phyloP scores from a whole-genome alignment of 2,113 vertebrate genomes.

The Toxotes chatareus region DNA sequence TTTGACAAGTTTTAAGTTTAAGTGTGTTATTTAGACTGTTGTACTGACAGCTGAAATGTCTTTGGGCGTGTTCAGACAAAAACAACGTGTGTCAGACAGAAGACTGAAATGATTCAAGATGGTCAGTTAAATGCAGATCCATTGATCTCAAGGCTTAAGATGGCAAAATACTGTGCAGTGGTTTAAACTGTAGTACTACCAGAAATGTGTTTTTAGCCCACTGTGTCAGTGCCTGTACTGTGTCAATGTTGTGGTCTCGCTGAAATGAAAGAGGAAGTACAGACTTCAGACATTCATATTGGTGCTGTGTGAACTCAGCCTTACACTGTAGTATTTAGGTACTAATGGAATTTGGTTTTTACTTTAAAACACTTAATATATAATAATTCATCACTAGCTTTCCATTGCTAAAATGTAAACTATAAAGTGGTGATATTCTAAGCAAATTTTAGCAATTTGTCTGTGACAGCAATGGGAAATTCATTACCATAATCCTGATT shows the following conservation, averaged over 20 bases:
- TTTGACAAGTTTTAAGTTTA: background rate
- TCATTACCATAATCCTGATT: slow-evolving; percentile 6
- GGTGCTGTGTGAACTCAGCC: background rate
- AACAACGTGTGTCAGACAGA: background rate
- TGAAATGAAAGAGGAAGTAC: background rate
- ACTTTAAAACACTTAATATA: background rate
- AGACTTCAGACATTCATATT: background rate
- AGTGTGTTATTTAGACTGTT: background rate
- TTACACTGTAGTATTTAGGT: background rate
- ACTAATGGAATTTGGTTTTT: background rate
- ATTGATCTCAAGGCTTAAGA: background rate
- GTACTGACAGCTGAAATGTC: background rate
- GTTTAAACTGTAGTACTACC: background rate
- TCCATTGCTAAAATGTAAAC: background rate
- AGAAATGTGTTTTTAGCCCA: no score
- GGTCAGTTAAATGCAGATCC: background rate
- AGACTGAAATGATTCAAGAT: background rate
- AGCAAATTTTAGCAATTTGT: slow-evolving; percentile 2
- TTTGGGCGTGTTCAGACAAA: background rate
- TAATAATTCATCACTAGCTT: no score
- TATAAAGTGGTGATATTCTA: background rate
- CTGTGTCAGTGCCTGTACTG: no score
- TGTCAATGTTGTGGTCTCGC: no score
- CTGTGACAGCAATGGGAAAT: background rate
- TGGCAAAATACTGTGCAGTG: background rate